A percentile compares a stretch with the other conserved stretches of the same genome.
Evolutionary conservation across 92 coral and sea anemone species (phyloP).

Genomic region (Porites rus): DNA sequence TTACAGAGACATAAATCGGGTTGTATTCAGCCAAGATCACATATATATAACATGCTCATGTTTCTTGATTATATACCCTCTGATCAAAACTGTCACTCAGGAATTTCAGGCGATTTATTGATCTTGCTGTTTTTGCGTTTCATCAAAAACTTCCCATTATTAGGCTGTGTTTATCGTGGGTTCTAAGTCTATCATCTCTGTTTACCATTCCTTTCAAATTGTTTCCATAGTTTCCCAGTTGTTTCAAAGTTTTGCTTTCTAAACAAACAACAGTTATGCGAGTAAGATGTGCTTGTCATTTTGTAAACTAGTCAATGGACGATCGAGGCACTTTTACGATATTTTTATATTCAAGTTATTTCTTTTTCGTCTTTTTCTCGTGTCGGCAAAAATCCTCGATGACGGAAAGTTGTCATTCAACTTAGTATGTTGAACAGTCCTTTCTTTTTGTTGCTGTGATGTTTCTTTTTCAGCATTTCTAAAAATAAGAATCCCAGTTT

Average conservation of each 20-base stretch:
- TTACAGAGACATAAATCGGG: not conserved
- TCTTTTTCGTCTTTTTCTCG: too few species aligned
- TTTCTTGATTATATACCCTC: not conserved
- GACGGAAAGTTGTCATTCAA: too few species aligned
- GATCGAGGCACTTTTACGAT: too few species aligned
- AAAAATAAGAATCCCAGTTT: not conserved
- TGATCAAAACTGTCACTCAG: not conserved
- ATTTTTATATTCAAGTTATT: too few species aligned
- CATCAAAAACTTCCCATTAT: constrained; percentile 37
- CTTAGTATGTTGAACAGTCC: not conserved
- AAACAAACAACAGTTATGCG: constrained; percentile 27
- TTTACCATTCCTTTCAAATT: constrained; percentile 28
- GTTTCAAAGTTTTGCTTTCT: constrained; percentile 22
- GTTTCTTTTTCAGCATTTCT: not conserved
- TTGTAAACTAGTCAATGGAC: too few species aligned
- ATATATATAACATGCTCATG: not conserved
- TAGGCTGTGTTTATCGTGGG: not conserved
- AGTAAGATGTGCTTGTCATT: not conserved
- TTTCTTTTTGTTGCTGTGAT: not conserved
- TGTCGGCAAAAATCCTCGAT: too few species aligned
- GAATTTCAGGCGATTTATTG: constrained; percentile 8
- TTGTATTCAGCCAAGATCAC: not conserved
- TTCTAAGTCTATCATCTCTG: constrained; percentile 9
- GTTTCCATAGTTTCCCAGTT: constrained; percentile 11
- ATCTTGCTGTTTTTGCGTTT: constrained; percentile 35